Base-by-base conservation (phyloP, 2,797 vertebrate genomes). In the Percopsis omiscomaycus region DNA sequence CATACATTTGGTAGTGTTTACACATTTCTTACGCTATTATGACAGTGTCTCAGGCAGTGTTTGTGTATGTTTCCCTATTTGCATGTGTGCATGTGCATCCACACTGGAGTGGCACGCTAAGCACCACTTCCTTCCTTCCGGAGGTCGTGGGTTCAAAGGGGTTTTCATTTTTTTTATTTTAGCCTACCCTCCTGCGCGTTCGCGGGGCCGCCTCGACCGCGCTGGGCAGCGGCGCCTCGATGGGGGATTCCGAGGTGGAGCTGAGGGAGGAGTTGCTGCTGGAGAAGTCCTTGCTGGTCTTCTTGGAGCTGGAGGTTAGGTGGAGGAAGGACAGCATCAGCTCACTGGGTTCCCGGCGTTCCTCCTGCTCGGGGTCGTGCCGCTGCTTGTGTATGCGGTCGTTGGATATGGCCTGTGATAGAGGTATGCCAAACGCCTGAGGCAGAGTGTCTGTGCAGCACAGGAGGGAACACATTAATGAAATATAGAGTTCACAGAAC, bases 181-280 rank as follows among this genome's bases (percentile, higher is more conserved):
- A 11, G 61, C 94, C 89, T 90, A 99, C 97, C 92, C 97, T 92
- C 62, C 97, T 94, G 78, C 90, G 91, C 3, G 90, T 93, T 44
- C 94, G 91, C 1, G 94, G 96, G 0, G 93, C 94, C 4, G 92
- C 87, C 72, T 97, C 96, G 0, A 93, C 91, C 0, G 93, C 94
- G 72, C 91, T 92, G 2, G 92, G 93, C 15, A 93, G 89, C 6
- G 94, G 93, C 14, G 92, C 93, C 76, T 95, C 96, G 4, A 94
- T 96, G 0, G 93, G 94, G 5, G 94, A 98, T 91, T 99, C 97
- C 0, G 96, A 96, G 69, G 94, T 95, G 69, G 97, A 98, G 91
- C 97, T 98, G 60, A 99, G 95, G 86, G 97, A 98, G 3, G 97
- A 99, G 90, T 97, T 98, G 91, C 97, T 99, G 94, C 97, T 98